Evolutionary conservation across 2,113 vertebrate genomes (phyloP).

Genomic region (Nothoprocta perdicaria): DNA sequence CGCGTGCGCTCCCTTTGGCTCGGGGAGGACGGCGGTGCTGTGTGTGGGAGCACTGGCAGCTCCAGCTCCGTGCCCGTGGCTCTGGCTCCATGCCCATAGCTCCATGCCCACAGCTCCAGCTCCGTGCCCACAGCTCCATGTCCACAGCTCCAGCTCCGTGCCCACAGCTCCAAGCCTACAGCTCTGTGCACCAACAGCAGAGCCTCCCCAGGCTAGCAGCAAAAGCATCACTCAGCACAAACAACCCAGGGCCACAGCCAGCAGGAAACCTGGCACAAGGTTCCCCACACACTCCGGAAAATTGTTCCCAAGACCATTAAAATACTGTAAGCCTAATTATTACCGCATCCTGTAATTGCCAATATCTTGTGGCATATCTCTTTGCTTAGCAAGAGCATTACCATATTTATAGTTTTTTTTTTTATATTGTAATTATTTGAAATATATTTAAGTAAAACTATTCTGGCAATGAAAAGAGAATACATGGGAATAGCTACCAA

Average conservation of each 20-base stretch:
- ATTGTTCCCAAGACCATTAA: rapidly evolving
- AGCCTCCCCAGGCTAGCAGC: no score
- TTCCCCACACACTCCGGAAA: rapidly evolving
- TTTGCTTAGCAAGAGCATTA: neutral
- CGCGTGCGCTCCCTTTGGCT: constrained; percentile 38
- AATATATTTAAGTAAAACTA: constrained; percentile 1
- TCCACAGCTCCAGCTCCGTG: no score
- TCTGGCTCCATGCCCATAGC: no score
- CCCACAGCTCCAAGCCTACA: no score
- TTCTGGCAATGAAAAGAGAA: neutral
- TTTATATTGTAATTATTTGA: neutral
- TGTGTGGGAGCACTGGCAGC: no score
- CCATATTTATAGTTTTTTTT: neutral
- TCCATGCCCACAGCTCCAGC: neutral
- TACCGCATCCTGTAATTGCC: rapidly evolving
- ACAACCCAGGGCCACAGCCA: rapidly evolving
- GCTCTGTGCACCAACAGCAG: no score
- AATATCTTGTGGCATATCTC: neutral
- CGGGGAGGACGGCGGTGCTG: neutral
- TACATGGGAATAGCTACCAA: neutral
- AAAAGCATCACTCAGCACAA: neutral
- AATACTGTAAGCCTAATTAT: neutral
- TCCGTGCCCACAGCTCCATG: no score
- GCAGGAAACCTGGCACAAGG: rapidly evolving
- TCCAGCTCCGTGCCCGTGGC: no score